These are phyloP conservation scores for Crocodylus rhombifer DNA, from an alignment of 2,797 vertebrate species.

Conservation along the genomic window DNA sequence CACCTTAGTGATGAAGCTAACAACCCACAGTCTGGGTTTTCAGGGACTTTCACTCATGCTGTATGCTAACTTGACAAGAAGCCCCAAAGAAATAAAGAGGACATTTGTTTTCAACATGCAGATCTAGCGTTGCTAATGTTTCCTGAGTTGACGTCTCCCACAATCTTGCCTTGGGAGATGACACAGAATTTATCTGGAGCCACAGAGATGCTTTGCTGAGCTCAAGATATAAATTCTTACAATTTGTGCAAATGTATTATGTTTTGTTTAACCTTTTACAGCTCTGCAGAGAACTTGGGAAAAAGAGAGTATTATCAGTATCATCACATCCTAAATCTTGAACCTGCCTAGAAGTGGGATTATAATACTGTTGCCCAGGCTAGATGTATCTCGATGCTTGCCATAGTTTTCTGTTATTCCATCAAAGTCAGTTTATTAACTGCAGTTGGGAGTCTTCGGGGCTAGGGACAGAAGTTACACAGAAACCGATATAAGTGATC, in stretches of 20 bases:
- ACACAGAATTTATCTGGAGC: background rate
- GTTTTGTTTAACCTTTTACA: background rate
- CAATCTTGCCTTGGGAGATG: background rate
- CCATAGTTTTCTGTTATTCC: background rate
- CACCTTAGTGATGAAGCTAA: constrained; percentile 23
- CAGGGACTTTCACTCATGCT: background rate
- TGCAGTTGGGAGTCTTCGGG: background rate
- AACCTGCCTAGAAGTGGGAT: background rate
- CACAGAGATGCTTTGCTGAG: background rate
- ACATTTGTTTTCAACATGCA: background rate
- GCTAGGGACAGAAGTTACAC: too few species aligned
- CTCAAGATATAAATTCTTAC: background rate
- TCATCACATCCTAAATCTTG: background rate
- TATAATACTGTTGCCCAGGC: background rate
- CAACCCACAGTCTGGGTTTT: background rate
- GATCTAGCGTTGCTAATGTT: background rate
- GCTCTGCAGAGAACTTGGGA: background rate
- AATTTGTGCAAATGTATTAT: background rate
- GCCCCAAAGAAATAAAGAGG: background rate
- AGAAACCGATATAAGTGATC: too few species aligned
- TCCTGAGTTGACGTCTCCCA: background rate
- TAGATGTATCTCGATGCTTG: background rate
- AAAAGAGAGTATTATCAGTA: background rate
- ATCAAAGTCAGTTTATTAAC: background rate
- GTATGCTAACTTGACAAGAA: background rate